Evolutionary conservation across 1,140 invertebrate species (phyloP).

Genomic region (Pachypsylla venusta): DNA sequence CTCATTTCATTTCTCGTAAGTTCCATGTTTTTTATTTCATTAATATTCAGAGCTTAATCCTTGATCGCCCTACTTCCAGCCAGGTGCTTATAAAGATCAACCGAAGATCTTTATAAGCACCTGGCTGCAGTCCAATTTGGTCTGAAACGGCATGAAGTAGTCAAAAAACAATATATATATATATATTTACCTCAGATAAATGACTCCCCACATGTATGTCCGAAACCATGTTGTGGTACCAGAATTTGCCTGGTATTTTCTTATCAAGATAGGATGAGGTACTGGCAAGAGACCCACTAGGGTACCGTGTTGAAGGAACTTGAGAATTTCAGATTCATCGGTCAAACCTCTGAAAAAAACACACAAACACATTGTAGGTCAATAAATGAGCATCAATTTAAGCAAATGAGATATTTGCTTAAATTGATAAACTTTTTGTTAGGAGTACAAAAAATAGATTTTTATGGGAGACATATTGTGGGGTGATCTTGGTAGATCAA

Average conservation of each 20-base stretch:
- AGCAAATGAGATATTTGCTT: too few species aligned
- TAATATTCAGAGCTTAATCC: background rate
- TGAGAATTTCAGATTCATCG: conserved; percentile 97
- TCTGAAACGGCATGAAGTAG: background rate
- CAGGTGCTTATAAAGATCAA: background rate
- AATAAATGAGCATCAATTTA: too few species aligned
- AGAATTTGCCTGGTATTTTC: conserved; percentile 96
- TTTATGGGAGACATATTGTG: too few species aligned
- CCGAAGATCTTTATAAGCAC: too few species aligned
- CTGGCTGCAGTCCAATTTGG: too few species aligned
- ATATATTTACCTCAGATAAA: conserved; percentile 69
- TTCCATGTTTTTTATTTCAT: background rate
- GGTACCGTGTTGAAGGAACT: conserved; percentile 97
- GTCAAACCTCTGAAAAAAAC: conserved; percentile 70
- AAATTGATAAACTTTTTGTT: too few species aligned
- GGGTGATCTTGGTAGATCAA: too few species aligned
- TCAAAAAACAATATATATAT: background rate
- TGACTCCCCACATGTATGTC: conserved; percentile 99
- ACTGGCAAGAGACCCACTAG: conserved; percentile 94
- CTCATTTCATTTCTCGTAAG: too few species aligned
- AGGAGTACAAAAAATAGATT: too few species aligned
- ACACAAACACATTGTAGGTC: conserved; percentile 20
- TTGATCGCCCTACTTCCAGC: background rate
- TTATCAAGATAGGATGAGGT: conserved; percentile 95
- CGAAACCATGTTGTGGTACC: conserved; percentile 98